Base-by-base conservation (phyloP, 2,888 invertebrate genomes). In the Lasioglossum malachurum region DNA sequence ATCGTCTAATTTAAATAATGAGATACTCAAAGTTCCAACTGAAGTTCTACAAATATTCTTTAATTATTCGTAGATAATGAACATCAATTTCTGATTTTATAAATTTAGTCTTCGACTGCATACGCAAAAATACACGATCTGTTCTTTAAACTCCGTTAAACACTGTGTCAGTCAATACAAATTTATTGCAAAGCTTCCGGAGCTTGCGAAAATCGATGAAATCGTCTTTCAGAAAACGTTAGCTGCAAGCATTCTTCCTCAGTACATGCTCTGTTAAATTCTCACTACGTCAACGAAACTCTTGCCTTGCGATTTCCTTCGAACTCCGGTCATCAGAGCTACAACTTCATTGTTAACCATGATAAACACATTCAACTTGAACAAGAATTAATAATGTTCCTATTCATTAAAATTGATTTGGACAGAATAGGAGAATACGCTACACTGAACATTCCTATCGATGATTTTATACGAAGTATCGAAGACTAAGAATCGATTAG, bases 1-100 rank as follows among this genome's bases (percentile, higher is more conserved):
- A 71, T 71, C 71, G 38, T 12, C 41, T 71, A 71, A 71, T 71
- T 71, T 38, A 14, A 41, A 71, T n/a, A 38, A 41, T 8, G 38
- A 41, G 57, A n/a, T 57, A 19, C 31, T 1, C 1, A 31, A 12
- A 8, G 64, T 31, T 64, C 16, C 7, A 0, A 31, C 16, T 16
- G 7, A 57, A n/a, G 4, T 64, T 31, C 14, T 3, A 35, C 31
- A 4, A n/a, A 12, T 57, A n/a, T 53, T 53, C n/a, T 53, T 53
- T n/a, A n/a, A 53, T 53, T n/a, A 10, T 53, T 53, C n/a, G 53
- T 53, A 53, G 53, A n/a, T n/a, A n/a, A 53, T 10, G 10, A 10
- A 53, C 53, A n/a, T 53, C 53, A 10, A 4, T 53, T 53, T 53
- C n/a, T 53, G 1, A 10, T 23, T 53, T 53, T 12, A 44, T 44